These are phyloP conservation scores for Corbicula japonica DNA, from an alignment of 2,888 invertebrate species.

Conservation along the genomic window DNA sequence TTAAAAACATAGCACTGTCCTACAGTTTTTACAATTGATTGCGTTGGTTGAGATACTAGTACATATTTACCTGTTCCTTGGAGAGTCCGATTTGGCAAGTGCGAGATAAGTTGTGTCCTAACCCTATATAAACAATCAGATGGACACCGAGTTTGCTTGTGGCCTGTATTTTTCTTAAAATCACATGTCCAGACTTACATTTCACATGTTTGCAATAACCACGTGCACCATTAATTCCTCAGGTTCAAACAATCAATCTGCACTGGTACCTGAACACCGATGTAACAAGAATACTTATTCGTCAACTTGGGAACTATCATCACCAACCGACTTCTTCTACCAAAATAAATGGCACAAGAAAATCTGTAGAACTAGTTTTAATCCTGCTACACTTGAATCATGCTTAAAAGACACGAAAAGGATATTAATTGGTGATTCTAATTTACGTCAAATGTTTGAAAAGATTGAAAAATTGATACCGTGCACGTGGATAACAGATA, in stretches of 20 bases:
- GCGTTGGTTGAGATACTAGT: too few relatives aligned
- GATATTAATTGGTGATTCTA: constrained; percentile 55
- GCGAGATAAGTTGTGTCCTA: background rate
- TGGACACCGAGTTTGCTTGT: background rate
- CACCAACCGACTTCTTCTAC: constrained; percentile 38
- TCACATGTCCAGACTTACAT: background rate
- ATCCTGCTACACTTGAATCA: background rate
- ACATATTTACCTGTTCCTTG: too few relatives aligned
- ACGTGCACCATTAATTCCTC: background rate
- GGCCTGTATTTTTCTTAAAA: background rate
- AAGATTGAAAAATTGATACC: constrained; percentile 30
- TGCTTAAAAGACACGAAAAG: constrained; percentile 43
- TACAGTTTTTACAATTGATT: too few relatives aligned
- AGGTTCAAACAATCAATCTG: background rate
- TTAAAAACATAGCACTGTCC: too few relatives aligned
- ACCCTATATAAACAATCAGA: background rate
- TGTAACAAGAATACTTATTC: constrained; percentile 1
- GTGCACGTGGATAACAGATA: constrained; percentile 51
- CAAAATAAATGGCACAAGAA: constrained; percentile 27
- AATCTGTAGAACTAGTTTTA: constrained; percentile 7
- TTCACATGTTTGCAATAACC: background rate
- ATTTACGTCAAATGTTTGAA: constrained; percentile 45
- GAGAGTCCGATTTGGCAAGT: background rate
- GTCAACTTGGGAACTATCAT: constrained; percentile 21
- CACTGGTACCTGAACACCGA: background rate